Evolutionary conservation across 2,113 vertebrate genomes (phyloP).

Genomic region (Phrynosoma blainvillii): DNA sequence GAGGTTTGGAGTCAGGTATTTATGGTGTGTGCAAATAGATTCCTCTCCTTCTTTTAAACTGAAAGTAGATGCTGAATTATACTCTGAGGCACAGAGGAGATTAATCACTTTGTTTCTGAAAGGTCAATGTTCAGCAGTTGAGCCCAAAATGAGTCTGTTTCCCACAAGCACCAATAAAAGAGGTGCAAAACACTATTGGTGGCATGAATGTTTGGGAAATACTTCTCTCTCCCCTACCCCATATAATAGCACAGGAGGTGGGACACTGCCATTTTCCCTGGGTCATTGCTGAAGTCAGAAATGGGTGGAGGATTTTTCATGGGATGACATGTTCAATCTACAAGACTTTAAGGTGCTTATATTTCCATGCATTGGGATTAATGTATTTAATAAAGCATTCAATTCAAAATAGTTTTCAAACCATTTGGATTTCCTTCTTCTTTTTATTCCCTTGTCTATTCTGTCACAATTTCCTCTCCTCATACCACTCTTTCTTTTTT

Average conservation of each 20-base stretch:
- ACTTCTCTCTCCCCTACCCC: background rate
- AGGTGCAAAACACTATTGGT: background rate
- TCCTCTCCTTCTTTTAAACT: conserved; percentile 22
- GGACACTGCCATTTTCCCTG: conserved; percentile 42
- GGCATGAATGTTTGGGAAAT: background rate
- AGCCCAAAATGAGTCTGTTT: conserved; percentile 50
- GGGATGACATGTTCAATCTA: conserved; percentile 32
- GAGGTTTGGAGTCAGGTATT: conserved; percentile 33
- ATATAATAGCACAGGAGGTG: background rate
- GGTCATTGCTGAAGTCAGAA: conserved; percentile 37
- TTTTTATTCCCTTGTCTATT: background rate
- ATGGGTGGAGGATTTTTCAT: conserved; percentile 39
- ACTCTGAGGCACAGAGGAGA: background rate
- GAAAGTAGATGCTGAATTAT: background rate
- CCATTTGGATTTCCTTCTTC: background rate
- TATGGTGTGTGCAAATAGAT: conserved; percentile 2
- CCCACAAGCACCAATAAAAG: conserved; percentile 30
- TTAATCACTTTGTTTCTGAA: background rate
- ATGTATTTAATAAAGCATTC: background rate
- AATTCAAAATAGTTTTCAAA: background rate
- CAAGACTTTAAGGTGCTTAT: background rate
- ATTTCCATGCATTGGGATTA: background rate
- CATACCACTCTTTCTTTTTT: background rate
- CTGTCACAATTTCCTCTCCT: background rate
- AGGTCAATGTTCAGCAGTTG: conserved; percentile 48